Evolutionary conservation across 2,888 invertebrate genomes (phyloP), one percentile per base, ranked within the genome.

Genomic region (Zeuzera pyrina): DNA sequence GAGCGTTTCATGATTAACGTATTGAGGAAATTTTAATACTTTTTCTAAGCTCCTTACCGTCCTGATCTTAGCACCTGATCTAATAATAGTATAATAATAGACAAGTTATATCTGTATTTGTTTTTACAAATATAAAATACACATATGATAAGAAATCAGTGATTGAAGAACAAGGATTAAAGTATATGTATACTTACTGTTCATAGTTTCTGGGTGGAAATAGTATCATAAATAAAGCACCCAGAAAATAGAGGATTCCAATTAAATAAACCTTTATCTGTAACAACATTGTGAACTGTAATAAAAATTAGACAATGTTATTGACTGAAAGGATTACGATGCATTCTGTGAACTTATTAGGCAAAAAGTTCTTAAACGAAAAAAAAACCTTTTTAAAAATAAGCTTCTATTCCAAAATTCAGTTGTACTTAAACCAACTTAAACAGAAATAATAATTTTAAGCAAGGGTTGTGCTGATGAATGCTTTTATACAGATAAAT

Each of bases 141-240:
- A 24, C 4, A 24, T 24, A 24, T 12, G 4, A 12, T 7, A 12
- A 12, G 2, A 12, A 25, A 25, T 25, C 12, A 10, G 12, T 25
- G 12, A 12, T 11, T 6, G 13, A 22, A 7, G n/a, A 22, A 2
- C 8, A 22, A 4, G 11, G 11, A 22, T 16, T 11, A 29, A 11
- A 29, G 12, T 24, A 19, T 16, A 7, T 14, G 12, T 11, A 7
- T 4, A 59, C 68, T 49, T 44, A 78, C 81, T 63, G 64, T 15
- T 63, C 56, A 48, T 56, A 81, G 51, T 83, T 81, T 41, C 83
- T 58, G 1, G 81, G 79, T 22, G 81, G 74, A 57, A 70, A 83
- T 35, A 71, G 46, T 32, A 67, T 25, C 59, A 78, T 70, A 47
- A 72, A 83, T 2, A 73, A 39, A 32, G 49, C 57, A 31, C 81